Conservation (phyloP, 2,888 invertebrate genomes). For the Troilus luridus region DNA sequence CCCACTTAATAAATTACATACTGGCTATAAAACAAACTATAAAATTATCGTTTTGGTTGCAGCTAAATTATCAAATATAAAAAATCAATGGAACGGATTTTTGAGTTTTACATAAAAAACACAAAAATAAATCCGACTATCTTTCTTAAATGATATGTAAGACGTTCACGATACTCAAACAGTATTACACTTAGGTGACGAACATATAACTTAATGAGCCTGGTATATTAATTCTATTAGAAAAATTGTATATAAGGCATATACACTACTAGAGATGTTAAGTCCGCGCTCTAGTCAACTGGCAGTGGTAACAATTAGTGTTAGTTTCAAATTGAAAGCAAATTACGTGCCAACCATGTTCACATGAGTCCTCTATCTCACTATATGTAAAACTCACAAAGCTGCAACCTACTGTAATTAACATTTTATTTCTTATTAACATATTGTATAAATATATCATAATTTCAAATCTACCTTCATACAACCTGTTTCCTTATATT, state of each 20-base stretch:
- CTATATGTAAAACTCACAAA: conserved; percentile 60
- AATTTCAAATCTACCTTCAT: conserved; percentile 66
- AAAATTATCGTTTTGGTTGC: conserved; percentile 51
- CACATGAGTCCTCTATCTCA: conserved; percentile 49
- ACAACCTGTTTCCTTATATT: conserved; percentile 65
- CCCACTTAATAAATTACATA: conserved; percentile 29
- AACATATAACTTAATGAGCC: conserved; percentile 60
- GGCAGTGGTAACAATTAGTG: conserved; percentile 60
- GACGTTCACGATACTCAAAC: conserved; percentile 55
- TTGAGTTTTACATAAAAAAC: conserved; percentile 46
- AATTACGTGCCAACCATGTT: conserved; percentile 58
- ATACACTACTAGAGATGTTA: conserved; percentile 54
- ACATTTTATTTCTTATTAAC: conserved; percentile 62
- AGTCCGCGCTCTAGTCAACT: conserved; percentile 54
- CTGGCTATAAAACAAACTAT: conserved; percentile 51
- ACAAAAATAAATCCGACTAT: conserved; percentile 47
- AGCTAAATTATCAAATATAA: conserved; percentile 51
- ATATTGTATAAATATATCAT: conserved; percentile 67
- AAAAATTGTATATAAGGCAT: conserved; percentile 58
- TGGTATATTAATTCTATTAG: conserved; percentile 45
- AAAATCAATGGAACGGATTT: conserved; percentile 56
- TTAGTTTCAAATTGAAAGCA: conserved; percentile 59
- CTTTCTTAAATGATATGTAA: conserved; percentile 58
- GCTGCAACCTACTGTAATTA: conserved; percentile 61
- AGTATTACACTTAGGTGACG: conserved; percentile 47